Evolutionary conservation across 1,140 invertebrate genomes (phyloP).

Genomic region (Saccostrea glomerata): DNA sequence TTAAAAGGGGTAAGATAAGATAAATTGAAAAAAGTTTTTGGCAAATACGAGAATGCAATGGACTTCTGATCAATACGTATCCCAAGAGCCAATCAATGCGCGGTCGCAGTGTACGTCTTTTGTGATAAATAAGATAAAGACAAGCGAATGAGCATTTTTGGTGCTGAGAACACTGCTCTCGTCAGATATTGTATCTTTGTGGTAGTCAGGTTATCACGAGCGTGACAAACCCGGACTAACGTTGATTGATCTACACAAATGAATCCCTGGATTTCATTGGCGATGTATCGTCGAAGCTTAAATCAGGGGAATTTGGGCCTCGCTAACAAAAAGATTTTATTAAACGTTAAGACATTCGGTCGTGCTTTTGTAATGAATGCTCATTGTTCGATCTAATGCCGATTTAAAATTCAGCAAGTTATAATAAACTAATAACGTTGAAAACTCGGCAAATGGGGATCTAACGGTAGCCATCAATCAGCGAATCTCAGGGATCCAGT

Average conservation of each 20-base stretch:
- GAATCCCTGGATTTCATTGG: not conserved
- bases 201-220: conserved; percentile 25
- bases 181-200: conserved; percentile 8
- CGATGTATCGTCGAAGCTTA: conserved; percentile 16
- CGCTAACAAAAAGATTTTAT: conserved; percentile 37
- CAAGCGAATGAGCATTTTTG: conserved; percentile 30
- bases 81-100: conserved; percentile 15
- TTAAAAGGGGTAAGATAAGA: conserved; percentile 30
- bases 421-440: conserved; percentile 35
- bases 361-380: conserved; percentile 21
- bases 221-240: conserved; percentile 32
- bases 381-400: conserved; percentile 13
- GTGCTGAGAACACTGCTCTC: conserved; percentile 22
- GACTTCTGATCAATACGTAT: conserved; percentile 4
- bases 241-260: conserved; percentile 38
- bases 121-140: conserved; percentile 37
- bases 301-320: conserved; percentile 31
- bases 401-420: conserved; percentile 34
- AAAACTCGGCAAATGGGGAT: conserved; percentile 30
- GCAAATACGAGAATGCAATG: conserved; percentile 14
- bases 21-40: conserved; percentile 31
- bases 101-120: conserved; percentile 11
- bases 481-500: not conserved
- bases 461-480: conserved; percentile 10
- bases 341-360: conserved; percentile 31